Evolutionary conservation across 2,797 vertebrate genomes (phyloP).

Genomic region (Brachyrhaphis roseni): DNA sequence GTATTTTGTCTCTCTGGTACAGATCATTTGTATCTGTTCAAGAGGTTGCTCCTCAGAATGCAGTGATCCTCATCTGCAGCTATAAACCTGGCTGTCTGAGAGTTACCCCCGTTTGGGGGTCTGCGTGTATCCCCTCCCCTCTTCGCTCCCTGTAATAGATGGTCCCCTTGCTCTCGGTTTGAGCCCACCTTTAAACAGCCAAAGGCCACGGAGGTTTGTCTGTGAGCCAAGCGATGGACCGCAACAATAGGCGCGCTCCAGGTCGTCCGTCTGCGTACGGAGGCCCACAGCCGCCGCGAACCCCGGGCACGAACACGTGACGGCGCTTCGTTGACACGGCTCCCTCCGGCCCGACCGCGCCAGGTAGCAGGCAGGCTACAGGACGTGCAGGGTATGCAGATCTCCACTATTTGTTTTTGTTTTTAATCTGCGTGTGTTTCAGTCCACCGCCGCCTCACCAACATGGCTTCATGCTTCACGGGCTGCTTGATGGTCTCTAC

Average conservation of each 20-base stretch:
- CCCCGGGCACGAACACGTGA: conserved; percentile 60
- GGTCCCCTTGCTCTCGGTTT: conserved; percentile 70
- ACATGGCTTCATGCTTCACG: conserved; percentile 8
- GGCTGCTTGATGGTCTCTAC: conserved; percentile 13
- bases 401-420: conserved; percentile 46
- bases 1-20: background rate
- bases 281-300: conserved; percentile 67
- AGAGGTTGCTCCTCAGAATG: background rate
- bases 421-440: conserved; percentile 46
- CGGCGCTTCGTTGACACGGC: conserved; percentile 23
- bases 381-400: conserved; percentile 57
- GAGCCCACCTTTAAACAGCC: conserved; percentile 85
- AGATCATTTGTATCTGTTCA: background rate
- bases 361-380: conserved; percentile 72
- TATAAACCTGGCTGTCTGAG: conserved; percentile 35
- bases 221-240: conserved; percentile 64
- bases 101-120: conserved; percentile 26
- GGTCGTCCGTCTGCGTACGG: conserved; percentile 48
- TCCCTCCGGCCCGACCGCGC: conserved; percentile 69
- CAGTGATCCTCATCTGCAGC: conserved; percentile 19
- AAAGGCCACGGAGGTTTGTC: conserved; percentile 79
- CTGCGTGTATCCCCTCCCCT: conserved; percentile 32
- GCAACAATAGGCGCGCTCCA: conserved; percentile 70
- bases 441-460: background rate
- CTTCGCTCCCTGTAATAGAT: conserved; percentile 78